Evolutionary conservation across 2,797 vertebrate genomes (phyloP).

Genomic region (Paratrypauchen microcephalus): DNA sequence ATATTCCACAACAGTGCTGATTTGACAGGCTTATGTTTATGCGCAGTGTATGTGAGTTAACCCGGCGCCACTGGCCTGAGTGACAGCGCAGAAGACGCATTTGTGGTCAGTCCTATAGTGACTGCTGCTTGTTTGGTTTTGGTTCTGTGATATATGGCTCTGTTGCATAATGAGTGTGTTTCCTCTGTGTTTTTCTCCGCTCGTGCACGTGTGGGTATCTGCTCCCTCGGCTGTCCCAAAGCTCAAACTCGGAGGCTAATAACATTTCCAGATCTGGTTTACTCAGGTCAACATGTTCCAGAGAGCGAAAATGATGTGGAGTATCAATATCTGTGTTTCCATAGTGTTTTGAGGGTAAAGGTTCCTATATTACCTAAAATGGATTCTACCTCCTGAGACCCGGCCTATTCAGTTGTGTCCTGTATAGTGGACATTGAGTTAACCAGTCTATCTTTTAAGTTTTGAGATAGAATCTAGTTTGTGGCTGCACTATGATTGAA

Average conservation of each 20-base stretch:
- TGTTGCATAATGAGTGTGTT: constrained; percentile 34
- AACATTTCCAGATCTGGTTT: constrained; percentile 40
- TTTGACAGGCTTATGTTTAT: constrained; percentile 28
- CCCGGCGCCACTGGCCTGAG: constrained; percentile 16
- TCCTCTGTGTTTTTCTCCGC: constrained; percentile 43
- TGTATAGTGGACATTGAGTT: too few relatives aligned
- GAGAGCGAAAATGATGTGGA: background rate
- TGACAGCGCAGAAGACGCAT: constrained; percentile 20
- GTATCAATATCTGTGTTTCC: background rate
- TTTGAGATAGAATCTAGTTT: too few relatives aligned
- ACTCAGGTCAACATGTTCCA: constrained; percentile 1
- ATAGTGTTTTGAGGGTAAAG: background rate
- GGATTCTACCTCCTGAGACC: too few relatives aligned
- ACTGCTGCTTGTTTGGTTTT: constrained; percentile 22
- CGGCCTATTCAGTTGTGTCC: too few relatives aligned
- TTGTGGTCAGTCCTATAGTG: constrained; percentile 20
- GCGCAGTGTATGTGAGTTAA: background rate
- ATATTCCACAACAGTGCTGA: constrained; percentile 22
- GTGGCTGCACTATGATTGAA: too few relatives aligned
- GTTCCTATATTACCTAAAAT: too few relatives aligned
- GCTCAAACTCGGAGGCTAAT: constrained; percentile 42
- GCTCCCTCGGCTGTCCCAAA: constrained; percentile 28
- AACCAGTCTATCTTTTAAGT: too few relatives aligned
- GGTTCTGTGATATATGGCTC: constrained; percentile 29
- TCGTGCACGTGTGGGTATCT: constrained; percentile 46